A percentile compares a stretch with the other conserved stretches of the same genome.
phyloP scores from a whole-genome alignment of 2,888 invertebrate species.

The Chymomyza amoena region DNA sequence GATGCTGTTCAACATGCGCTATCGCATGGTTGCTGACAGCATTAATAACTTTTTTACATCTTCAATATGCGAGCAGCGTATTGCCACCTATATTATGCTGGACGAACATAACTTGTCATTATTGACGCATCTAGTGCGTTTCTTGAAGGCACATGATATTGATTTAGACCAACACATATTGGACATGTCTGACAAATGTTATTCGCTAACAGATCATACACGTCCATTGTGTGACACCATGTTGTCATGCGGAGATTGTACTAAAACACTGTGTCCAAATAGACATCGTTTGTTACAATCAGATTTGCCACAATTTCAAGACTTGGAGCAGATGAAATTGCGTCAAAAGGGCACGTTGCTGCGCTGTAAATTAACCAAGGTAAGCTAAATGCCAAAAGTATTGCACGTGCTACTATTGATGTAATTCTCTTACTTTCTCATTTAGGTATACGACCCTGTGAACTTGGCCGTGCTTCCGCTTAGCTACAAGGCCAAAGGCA shows the following conservation, averaged over 20 bases:
- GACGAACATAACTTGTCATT: constrained; percentile 33
- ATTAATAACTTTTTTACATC: constrained; percentile 35
- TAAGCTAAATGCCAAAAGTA: not conserved
- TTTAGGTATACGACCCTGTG: constrained; percentile 15
- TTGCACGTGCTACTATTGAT: not conserved
- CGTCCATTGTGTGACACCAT: constrained; percentile 20
- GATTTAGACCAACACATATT: not conserved
- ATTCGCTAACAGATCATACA: not conserved
- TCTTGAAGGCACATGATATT: constrained; percentile 36
- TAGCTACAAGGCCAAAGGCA: constrained; percentile 13
- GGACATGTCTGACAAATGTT: constrained; percentile 14
- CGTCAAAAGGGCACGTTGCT: constrained; percentile 2
- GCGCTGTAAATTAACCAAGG: constrained; percentile 29
- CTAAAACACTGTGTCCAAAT: constrained; percentile 17
- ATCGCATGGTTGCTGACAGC: constrained; percentile 23
- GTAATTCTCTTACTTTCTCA: not conserved
- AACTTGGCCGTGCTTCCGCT: constrained; percentile 36
- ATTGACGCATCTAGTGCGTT: constrained; percentile 26
- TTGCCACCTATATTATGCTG: constrained; percentile 34
- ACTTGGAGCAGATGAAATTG: constrained; percentile 14
- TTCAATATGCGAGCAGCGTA: fast-evolving
- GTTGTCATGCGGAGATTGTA: constrained; percentile 35
- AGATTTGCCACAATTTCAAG: constrained; percentile 16
- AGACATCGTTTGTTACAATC: constrained; percentile 25
- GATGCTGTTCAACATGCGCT: constrained; percentile 40